Percentiles rank a stretch among this genome's conserved stretches.
phyloP scores from a whole-genome alignment of 2,113 vertebrate genomes.

The Vulpes vulpes region DNA sequence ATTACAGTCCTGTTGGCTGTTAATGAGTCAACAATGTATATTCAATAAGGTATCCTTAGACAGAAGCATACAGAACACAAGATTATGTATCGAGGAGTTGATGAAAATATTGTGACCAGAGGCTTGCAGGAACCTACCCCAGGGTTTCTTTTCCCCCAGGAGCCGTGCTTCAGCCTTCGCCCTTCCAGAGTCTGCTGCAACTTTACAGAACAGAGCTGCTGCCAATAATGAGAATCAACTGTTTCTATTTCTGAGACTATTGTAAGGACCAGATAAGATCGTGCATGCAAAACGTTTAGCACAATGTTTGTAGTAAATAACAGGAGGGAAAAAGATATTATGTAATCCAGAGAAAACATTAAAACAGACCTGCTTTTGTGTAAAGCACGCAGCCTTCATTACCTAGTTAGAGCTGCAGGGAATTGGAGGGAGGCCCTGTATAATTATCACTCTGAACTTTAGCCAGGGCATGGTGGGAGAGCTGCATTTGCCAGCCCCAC shows the following conservation, averaged over 20 bases:
- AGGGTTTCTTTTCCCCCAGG: not conserved
- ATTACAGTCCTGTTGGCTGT: not conserved
- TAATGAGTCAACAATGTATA: not conserved
- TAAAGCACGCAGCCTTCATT: not conserved
- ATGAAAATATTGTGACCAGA: not conserved
- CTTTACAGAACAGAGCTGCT: not conserved
- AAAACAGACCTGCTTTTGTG: not conserved
- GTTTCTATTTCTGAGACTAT: not conserved
- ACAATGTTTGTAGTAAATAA: not conserved
- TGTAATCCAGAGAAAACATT: not conserved
- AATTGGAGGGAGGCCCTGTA: not conserved
- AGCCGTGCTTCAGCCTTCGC: not conserved
- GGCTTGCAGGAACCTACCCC: not conserved
- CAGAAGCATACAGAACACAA: not conserved
- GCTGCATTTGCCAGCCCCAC: not conserved
- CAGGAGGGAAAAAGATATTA: not conserved
- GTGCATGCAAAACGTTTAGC: not conserved
- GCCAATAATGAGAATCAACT: not conserved
- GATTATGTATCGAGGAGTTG: not conserved
- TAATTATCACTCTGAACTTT: slow-evolving; percentile 36
- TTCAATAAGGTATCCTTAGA: not conserved
- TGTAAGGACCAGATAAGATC: not conserved
- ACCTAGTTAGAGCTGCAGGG: not conserved
- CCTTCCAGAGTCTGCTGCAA: not conserved
- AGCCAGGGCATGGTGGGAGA: slow-evolving; percentile 11